Base-by-base conservation (phyloP, 2,113 vertebrate species). In the Barbus barbus region DNA sequence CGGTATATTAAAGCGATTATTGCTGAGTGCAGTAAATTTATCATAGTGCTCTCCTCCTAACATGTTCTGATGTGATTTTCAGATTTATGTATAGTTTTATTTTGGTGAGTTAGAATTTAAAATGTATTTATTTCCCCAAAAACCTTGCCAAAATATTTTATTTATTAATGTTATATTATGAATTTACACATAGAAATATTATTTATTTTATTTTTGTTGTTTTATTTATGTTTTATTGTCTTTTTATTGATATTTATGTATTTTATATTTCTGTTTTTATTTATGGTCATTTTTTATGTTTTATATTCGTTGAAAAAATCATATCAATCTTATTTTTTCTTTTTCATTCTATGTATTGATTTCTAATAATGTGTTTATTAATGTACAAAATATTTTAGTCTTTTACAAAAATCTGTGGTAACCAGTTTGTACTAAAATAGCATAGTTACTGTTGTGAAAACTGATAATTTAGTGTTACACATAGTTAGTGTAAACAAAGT, bases 1-100 rank as follows among this genome's bases (percentile, higher is more conserved):
- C 20, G 6, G 13, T 60, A 33, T 73, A 60, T 58, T 44, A 20
- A 71, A 22, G 74, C 33, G 83, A 79, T 84, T 60, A 58, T 24
- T 0, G 14, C 18, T 24, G 13, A 48, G 41, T 20, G 26, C 24
- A 41, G 24, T 24, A 28, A 44, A 8, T 13, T 38, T 56, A 22
- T 74, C 20, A 5, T n/a, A 24, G 18, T 26, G 22, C 6, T 58
- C 18, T 2, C 0, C 5, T 65, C 1, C 12, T 65, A 67, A 33
- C 63, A 33, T n/a, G 12, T n/a, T 38, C 51, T 33, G 16, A 67
- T 20, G 16, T 67, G 63, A 33, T 38, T 60, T n/a, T 41, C 31
- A 31, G 8, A 11, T 31, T 26, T 3, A 16, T 24, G 71, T 46
- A 7, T 7, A 65, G 31, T 14, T 26, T 48, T 48, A 48, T 51